Conservation (phyloP, 2,888 invertebrate species). For the Stenotaenia linearis region DNA sequence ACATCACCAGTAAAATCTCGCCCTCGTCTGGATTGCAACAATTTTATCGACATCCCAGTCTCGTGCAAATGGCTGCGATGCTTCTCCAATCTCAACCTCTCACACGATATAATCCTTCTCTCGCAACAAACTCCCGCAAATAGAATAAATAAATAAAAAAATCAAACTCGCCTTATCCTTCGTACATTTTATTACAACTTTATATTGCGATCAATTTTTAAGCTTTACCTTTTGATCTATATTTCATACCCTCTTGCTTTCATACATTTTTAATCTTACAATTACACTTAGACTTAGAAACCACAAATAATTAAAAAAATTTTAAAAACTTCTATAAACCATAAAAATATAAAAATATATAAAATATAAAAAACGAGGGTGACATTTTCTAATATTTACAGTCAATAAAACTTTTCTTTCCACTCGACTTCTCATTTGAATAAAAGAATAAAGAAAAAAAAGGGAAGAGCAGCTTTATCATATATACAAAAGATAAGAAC, state of each 20-base stretch:
- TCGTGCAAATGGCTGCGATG: conserved; percentile 15
- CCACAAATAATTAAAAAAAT: not conserved
- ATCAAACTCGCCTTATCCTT: not conserved
- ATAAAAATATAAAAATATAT: not conserved
- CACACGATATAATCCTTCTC: conserved; percentile 4
- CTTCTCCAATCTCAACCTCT: conserved; percentile 5
- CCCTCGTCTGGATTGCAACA: conserved; percentile 26
- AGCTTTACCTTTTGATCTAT: not conserved
- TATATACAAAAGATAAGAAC: conserved; percentile 26
- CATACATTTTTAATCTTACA: not conserved
- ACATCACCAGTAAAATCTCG: conserved; percentile 15
- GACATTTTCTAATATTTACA: conserved; percentile 10
- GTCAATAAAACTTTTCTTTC: conserved; percentile 24
- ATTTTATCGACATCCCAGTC: conserved; percentile 19
- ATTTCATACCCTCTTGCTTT: not conserved
- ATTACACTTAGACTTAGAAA: not conserved
- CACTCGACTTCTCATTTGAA: conserved; percentile 26
- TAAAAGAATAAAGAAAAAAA: conserved; percentile 17
- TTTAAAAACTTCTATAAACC: not conserved
- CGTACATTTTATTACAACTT: not conserved
- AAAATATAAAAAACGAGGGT: not conserved
- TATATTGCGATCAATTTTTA: not conserved
- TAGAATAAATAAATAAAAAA: not conserved
- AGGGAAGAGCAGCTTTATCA: not conserved
- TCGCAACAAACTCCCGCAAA: conserved; percentile 13